Evolutionary conservation across 2,888 invertebrate genomes (phyloP).

Genomic region (Ochropleura leucogaster): DNA sequence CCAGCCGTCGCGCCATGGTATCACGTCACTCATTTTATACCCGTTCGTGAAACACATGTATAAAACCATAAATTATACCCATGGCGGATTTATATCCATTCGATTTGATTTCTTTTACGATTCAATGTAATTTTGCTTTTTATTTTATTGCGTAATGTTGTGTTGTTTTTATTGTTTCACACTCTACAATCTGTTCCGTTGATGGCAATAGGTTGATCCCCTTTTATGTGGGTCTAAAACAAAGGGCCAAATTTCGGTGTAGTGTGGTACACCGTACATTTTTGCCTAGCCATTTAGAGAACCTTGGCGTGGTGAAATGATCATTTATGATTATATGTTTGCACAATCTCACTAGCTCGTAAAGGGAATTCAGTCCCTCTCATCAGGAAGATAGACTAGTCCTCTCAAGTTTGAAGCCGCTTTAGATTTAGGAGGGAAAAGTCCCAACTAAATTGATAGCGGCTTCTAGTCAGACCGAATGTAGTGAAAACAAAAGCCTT

Average conservation of each 20-base stretch:
- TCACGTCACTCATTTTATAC: constrained; percentile 50
- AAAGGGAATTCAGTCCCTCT: not conserved
- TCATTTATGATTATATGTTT: not conserved
- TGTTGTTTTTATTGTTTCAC: constrained; percentile 31
- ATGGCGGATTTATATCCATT: constrained; percentile 54
- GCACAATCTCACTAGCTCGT: not conserved
- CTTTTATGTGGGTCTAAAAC: not conserved
- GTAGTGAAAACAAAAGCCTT: not conserved
- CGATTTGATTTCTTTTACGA: constrained; percentile 53
- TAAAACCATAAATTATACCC: constrained; percentile 50
- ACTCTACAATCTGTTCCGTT: constrained; percentile 1
- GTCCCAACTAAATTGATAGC: not conserved
- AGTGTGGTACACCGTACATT: too few species aligned
- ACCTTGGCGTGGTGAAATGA: not conserved
- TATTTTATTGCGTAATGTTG: constrained; percentile 30
- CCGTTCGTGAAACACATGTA: constrained; percentile 37
- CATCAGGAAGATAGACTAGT: too few species aligned
- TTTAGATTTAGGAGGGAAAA: too few species aligned
- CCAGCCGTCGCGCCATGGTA: constrained; percentile 45
- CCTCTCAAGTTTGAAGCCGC: too few species aligned
- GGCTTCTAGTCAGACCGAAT: not conserved
- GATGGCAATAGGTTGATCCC: not conserved
- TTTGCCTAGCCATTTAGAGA: not conserved
- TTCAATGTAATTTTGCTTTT: constrained; percentile 41
- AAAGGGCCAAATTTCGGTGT: not conserved